These are phyloP conservation scores for Diprion similis DNA, from an alignment of 1,140 invertebrate genomes.

Conservation along the genomic window DNA sequence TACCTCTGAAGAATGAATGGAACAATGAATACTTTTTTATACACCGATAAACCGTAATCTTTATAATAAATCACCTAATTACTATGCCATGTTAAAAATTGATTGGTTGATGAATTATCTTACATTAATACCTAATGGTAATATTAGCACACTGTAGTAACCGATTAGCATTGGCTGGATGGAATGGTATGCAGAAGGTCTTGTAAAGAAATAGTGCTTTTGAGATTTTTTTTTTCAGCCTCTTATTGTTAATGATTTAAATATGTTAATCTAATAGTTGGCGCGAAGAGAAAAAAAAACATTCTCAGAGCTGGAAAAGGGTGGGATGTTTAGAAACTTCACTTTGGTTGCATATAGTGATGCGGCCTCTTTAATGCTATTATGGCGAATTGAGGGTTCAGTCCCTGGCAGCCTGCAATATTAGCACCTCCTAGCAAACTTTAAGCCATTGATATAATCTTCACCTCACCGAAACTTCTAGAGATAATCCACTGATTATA, in stretches of 20 bases:
- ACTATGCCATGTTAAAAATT: not conserved
- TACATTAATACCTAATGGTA: not conserved
- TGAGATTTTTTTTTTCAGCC: not conserved
- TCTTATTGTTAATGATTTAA: not conserved
- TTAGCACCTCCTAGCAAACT: not conserved
- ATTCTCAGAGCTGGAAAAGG: too few relatives aligned
- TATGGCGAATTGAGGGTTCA: not conserved
- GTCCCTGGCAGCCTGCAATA: not conserved
- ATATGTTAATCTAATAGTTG: not conserved
- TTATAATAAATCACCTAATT: constrained; percentile 31
- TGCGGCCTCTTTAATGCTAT: too few relatives aligned
- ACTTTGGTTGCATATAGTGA: too few relatives aligned
- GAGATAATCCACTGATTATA: not conserved
- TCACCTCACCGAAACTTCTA: not conserved
- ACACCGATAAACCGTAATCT: constrained; percentile 50
- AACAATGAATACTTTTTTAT: constrained; percentile 57
- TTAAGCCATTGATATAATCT: not conserved
- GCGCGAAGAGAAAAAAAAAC: too few relatives aligned
- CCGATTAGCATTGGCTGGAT: not conserved
- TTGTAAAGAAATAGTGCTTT: not conserved
- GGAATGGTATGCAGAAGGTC: not conserved
- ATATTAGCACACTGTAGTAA: constrained; percentile 4
- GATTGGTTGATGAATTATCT: constrained; percentile 2
- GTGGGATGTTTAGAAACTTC: too few relatives aligned
- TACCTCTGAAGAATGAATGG: constrained; percentile 52